Evolutionary conservation across 92 coral and sea anemone species (phyloP).

Genomic region (Siderastrea siderea): DNA sequence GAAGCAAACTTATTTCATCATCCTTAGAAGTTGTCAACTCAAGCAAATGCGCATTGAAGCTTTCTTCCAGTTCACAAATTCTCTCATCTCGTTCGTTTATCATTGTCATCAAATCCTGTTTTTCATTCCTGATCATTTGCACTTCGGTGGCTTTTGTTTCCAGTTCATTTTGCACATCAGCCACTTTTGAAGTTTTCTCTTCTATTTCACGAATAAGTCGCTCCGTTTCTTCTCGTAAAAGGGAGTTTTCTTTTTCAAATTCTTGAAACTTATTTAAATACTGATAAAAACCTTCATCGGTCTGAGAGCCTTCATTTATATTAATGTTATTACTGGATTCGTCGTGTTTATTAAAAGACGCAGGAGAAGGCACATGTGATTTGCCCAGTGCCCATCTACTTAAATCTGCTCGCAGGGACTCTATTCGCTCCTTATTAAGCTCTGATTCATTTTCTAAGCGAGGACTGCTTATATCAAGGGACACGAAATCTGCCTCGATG

Average conservation of each 20-base stretch:
- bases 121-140: constrained; percentile 63
- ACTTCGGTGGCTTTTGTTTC: constrained; percentile 72
- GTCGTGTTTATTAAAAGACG: background rate
- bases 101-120: constrained; percentile 71
- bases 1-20: constrained; percentile 72
- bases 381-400: constrained; percentile 62
- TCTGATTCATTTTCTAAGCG: constrained; percentile 45
- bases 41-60: constrained; percentile 78
- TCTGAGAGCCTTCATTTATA: constrained; percentile 65
- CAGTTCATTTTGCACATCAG: constrained; percentile 64
- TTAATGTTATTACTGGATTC: constrained; percentile 38
- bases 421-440: constrained; percentile 61
- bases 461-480: constrained; percentile 39
- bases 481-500: constrained; percentile 53
- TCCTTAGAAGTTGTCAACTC: constrained; percentile 78
- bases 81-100: constrained; percentile 85
- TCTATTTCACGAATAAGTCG: constrained; percentile 72
- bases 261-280: constrained; percentile 68
- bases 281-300: constrained; percentile 55
- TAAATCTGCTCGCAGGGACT: constrained; percentile 57
- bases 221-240: constrained; percentile 80
- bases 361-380: background rate
- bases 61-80: constrained; percentile 88
- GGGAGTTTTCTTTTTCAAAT: constrained; percentile 80
- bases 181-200: constrained; percentile 63